A percentile compares a stretch with the other conserved stretches of the same genome.
These are phyloP conservation scores for Brachionus asplanchnoidis DNA, from an alignment of 1,140 invertebrate genomes.

Conservation along the genomic window DNA sequence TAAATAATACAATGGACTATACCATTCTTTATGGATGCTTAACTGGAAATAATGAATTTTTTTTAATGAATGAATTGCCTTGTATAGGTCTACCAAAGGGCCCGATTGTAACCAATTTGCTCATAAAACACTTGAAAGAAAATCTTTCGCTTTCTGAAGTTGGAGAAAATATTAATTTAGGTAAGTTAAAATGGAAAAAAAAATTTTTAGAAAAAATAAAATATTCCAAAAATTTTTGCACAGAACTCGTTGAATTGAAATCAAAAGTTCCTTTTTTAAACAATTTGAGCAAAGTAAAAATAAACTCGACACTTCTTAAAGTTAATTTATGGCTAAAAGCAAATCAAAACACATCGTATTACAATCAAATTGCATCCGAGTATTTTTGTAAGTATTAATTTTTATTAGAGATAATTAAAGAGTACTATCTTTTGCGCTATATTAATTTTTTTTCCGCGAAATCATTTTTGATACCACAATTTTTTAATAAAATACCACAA, in stretches of 20 bases:
- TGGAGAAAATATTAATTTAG: background rate
- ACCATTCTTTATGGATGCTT: slow-evolving; percentile 5
- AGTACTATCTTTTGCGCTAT: no score
- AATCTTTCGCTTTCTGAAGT: slow-evolving; percentile 4
- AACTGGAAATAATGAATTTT: slow-evolving; percentile 14
- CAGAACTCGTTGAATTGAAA: background rate
- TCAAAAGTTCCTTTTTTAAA: background rate
- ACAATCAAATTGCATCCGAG: background rate
- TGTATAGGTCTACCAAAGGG: background rate
- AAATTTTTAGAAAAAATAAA: no score
- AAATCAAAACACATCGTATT: background rate
- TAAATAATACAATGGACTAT: slow-evolving; percentile 37
- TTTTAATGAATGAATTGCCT: background rate
- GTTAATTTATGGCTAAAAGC: slow-evolving; percentile 32
- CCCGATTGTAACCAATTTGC: background rate
- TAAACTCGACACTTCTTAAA: background rate
- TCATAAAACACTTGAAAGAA: slow-evolving; percentile 28
- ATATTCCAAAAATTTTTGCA: background rate
- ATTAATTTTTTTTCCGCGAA: no score
- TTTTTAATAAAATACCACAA: no score
- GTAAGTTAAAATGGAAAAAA: background rate
- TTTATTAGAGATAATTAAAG: no score
- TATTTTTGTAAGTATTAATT: slow-evolving; percentile 1
- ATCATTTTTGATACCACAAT: no score
- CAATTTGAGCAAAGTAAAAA: slow-evolving; percentile 1